These are phyloP conservation scores for Agapornis canus DNA, from an alignment of 2,797 vertebrate species.

Conservation along the genomic window DNA sequence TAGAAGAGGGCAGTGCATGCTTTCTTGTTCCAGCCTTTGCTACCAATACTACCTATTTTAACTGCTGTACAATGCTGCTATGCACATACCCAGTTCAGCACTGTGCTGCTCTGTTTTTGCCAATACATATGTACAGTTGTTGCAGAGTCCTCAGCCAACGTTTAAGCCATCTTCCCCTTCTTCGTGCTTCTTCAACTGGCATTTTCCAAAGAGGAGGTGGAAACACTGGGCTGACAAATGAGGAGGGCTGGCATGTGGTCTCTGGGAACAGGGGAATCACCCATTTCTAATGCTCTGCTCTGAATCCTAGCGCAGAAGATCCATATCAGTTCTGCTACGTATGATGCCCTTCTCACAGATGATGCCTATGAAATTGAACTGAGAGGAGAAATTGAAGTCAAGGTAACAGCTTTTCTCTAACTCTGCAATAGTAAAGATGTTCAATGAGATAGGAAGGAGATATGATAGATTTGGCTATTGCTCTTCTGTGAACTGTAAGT, in stretches of 20 bases:
- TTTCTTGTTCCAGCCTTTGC: not conserved
- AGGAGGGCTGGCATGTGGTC: not conserved
- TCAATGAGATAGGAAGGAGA: not conserved
- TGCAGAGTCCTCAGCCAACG: not conserved
- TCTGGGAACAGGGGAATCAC: not conserved
- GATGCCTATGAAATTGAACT: constrained; percentile 87
- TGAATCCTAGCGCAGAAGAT: constrained; percentile 85
- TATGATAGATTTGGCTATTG: not conserved
- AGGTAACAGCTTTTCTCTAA: constrained; percentile 76
- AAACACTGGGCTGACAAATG: not conserved
- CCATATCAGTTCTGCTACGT: constrained; percentile 88
- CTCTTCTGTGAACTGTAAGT: not conserved
- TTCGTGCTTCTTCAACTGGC: not conserved
- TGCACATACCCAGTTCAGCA: not conserved
- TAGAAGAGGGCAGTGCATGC: not conserved
- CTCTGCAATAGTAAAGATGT: not conserved
- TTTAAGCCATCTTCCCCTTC: not conserved
- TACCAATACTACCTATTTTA: not conserved
- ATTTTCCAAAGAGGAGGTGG: not conserved
- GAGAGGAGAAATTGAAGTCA: constrained; percentile 89
- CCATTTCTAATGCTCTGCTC: not conserved
- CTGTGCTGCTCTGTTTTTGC: not conserved
- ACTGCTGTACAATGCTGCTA: not conserved
- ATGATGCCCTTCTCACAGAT: constrained; percentile 83
- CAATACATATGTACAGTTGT: accelerated